These are phyloP conservation scores for Pipa parva DNA, from an alignment of 2,113 vertebrate species.

Conservation along the genomic window DNA sequence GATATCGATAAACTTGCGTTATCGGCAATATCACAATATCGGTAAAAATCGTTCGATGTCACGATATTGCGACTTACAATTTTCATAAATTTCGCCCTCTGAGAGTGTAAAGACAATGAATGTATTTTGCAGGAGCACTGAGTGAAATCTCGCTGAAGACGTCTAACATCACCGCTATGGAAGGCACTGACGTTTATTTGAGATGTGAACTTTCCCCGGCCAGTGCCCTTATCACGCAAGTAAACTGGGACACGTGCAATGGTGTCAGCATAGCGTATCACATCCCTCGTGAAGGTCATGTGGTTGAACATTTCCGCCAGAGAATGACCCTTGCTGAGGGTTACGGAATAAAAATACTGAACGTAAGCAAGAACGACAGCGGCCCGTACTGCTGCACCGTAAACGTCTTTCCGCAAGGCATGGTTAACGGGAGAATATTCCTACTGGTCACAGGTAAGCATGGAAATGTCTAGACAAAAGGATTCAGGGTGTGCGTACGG, in stretches of 20 bases:
- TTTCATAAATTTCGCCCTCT: no score
- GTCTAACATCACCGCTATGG: constrained; percentile 43
- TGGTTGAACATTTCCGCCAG: not conserved
- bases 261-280: constrained; percentile 22
- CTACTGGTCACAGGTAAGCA: constrained; percentile 41
- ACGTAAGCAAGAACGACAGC: constrained; percentile 39
- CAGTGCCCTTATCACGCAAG: constrained; percentile 44
- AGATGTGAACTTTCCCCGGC: constrained; percentile 43
- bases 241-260: constrained; percentile 46
- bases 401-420: constrained; percentile 49
- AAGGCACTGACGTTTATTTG: constrained; percentile 44
- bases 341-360: constrained; percentile 38
- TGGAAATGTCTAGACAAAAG: no score
- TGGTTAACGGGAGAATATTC: constrained; percentile 43
- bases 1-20: no score
- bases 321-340: constrained; percentile 4
- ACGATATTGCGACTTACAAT: no score
- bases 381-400: constrained; percentile 48
- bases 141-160: constrained; percentile 8
- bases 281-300: not conserved
- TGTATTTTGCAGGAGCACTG: not conserved
- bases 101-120: no score
- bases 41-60: no score
- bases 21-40: no score
- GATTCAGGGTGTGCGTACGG: no score